Base-by-base conservation (phyloP, 2,113 vertebrate genomes). In the Argyrosomus japonicus region DNA sequence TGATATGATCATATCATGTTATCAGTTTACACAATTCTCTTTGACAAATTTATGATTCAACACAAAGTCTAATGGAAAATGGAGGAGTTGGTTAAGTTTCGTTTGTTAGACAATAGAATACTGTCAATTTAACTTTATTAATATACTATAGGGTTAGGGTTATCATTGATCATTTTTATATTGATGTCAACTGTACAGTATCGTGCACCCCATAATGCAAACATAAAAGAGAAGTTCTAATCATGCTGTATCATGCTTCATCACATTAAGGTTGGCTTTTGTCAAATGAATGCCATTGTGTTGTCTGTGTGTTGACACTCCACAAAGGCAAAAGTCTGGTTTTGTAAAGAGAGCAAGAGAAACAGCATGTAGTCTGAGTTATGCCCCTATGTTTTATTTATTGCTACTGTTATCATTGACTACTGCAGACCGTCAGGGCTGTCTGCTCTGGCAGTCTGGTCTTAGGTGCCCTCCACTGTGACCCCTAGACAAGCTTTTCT, bases 361-460 rank as follows among this genome's bases (percentile, higher is more conserved):
- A 45, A 29, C 14, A 74, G 54, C 36, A 7, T 58, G 47, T 65
- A 53, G n/a, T 75, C 8, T 81, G 58, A 79, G 21, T 17, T 45
- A 13, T 36, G 54, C n/a, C 53, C 15, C 17, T 36, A 18, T 12
- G 8, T 45, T 36, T 63, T 68, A 29, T 79, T 79, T 83, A 67
- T 58, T 70, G 61, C 45, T 85, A 43, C 67, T 82, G 32, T 67
- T 65, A 72, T 56, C 48, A 15, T 18, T 60, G 25, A 68, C 11
- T 18, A 5, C 45, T 75, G 67, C 58, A 84, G 32, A 75, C 25
- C 21, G 11, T 21, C 56, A 5, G 17, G 10, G 3, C 11, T 47
- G 45, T 62, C 27, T 69, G 48, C n/a, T 75, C 47, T 10, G 54
- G 17, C n/a, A 17, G 18, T 63, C 13, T 60, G 6, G 9, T 60